phyloP scores from a whole-genome alignment of 1,140 invertebrate species.

The Dufourea novaeangliae region DNA sequence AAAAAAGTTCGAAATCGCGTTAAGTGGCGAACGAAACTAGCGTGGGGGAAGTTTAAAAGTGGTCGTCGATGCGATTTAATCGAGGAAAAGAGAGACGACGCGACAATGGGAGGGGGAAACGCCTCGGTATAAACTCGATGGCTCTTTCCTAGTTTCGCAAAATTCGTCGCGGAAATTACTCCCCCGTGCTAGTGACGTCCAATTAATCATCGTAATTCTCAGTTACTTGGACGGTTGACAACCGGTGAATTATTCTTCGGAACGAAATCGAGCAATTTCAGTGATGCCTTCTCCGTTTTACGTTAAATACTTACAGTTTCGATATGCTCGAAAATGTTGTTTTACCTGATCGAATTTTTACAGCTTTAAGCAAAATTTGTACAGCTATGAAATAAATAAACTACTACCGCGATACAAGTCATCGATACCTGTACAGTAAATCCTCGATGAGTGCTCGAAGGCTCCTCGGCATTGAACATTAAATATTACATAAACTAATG shows the following conservation, averaged over 20 bases:
- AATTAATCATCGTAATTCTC: slow-evolving; percentile 68
- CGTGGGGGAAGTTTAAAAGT: slow-evolving; percentile 24
- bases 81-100: slow-evolving; percentile 3
- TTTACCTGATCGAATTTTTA: background rate
- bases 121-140: slow-evolving; percentile 42
- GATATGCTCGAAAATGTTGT: background rate
- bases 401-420: too few relatives aligned
- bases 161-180: slow-evolving; percentile 63
- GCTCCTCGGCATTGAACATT: too few relatives aligned
- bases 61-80: slow-evolving; percentile 33
- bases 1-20: slow-evolving; percentile 19
- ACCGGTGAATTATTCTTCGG: slow-evolving; percentile 53
- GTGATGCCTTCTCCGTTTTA: background rate
- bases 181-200: slow-evolving; percentile 52
- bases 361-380: too few relatives aligned
- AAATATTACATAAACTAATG: too few relatives aligned
- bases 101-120: slow-evolving; percentile 6
- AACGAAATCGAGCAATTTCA: background rate
- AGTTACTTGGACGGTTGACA: slow-evolving; percentile 48
- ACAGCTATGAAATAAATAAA: too few relatives aligned
- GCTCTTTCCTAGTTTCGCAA: slow-evolving; percentile 47
- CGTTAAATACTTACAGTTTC: background rate
- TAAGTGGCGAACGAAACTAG: slow-evolving; percentile 27
- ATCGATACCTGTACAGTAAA: too few relatives aligned
- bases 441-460: too few relatives aligned